A percentile compares a stretch with the other conserved stretches of the same genome.
Conservation (phyloP, 2,888 invertebrate genomes). For the Octodonta nipae region DNA sequence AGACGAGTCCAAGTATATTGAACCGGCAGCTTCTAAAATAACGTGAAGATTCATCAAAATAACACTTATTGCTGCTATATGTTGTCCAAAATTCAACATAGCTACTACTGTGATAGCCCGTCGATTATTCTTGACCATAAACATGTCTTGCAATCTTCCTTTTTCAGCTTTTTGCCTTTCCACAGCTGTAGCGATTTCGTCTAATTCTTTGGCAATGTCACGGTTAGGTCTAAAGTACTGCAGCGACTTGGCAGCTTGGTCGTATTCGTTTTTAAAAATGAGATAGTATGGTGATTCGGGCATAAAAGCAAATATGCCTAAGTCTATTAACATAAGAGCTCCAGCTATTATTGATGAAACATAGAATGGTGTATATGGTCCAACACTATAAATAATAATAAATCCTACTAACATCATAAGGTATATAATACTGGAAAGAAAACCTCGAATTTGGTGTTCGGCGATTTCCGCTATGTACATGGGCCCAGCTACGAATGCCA, state of each 20-base stretch:
- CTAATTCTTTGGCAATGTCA: constrained; percentile 26
- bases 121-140: constrained; percentile 28
- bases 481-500: constrained; percentile 31
- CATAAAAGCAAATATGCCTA: constrained; percentile 29
- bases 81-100: constrained; percentile 30
- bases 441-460: constrained; percentile 29
- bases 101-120: constrained; percentile 31
- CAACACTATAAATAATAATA: constrained; percentile 26
- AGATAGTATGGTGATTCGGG: constrained; percentile 33
- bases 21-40: constrained; percentile 28
- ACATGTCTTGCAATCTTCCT: constrained; percentile 28
- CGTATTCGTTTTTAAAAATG: constrained; percentile 23
- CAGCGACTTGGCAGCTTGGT: constrained; percentile 25
- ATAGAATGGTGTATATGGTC: constrained; percentile 27
- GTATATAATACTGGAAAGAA: constrained; percentile 28
- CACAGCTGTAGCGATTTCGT: constrained; percentile 27
- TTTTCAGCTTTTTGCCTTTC: constrained; percentile 27
- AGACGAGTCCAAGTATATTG: constrained; percentile 24
- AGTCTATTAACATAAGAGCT: constrained; percentile 22
- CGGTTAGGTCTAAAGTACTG: constrained; percentile 21
- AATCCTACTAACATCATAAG: constrained; percentile 30
- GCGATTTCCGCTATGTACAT: constrained; percentile 34
- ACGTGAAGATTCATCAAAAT: constrained; percentile 34
- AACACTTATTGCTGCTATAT: constrained; percentile 31
- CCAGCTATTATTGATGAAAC: constrained; percentile 27